These are phyloP conservation scores for Psilopsiagon aurifrons DNA, from an alignment of 2,113 vertebrate species.

Conservation along the genomic window DNA sequence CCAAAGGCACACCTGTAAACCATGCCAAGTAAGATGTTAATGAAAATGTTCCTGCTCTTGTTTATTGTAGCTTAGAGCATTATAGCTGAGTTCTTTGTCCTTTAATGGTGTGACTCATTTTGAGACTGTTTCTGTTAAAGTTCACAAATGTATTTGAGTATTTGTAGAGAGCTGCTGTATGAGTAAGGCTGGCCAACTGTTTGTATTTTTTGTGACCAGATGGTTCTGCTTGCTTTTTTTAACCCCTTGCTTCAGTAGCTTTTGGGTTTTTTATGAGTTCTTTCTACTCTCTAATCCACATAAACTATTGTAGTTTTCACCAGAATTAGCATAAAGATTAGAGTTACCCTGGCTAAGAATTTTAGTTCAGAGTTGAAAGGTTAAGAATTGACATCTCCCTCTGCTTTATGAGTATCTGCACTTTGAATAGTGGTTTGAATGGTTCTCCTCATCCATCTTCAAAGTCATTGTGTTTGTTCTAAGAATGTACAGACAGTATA, in stretches of 20 bases:
- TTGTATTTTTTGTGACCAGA: neutral
- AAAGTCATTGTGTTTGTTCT: neutral
- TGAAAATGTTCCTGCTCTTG: neutral
- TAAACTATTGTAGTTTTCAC: neutral
- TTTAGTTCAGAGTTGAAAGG: neutral
- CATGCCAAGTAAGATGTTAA: neutral
- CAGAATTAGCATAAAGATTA: neutral
- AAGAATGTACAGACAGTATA: neutral
- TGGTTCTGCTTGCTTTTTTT: constrained; percentile 13
- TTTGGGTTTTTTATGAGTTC: neutral
- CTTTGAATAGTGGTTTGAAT: neutral
- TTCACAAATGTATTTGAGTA: constrained; percentile 10
- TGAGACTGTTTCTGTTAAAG: constrained; percentile 19
- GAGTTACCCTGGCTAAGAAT: neutral
- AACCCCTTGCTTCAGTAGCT: neutral
- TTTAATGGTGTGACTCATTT: constrained; percentile 35
- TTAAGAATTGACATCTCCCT: neutral
- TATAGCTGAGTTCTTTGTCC: neutral
- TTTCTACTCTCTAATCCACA: neutral
- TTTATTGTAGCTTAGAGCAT: neutral
- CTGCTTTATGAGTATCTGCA: neutral
- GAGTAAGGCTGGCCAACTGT: constrained; percentile 26
- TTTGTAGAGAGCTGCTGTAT: neutral
- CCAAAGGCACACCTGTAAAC: neutral
- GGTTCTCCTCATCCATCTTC: neutral